A percentile compares a stretch with the other conserved stretches of the same genome.
phyloP scores from a whole-genome alignment of 1,140 invertebrate genomes.

The Hestina assimilis region DNA sequence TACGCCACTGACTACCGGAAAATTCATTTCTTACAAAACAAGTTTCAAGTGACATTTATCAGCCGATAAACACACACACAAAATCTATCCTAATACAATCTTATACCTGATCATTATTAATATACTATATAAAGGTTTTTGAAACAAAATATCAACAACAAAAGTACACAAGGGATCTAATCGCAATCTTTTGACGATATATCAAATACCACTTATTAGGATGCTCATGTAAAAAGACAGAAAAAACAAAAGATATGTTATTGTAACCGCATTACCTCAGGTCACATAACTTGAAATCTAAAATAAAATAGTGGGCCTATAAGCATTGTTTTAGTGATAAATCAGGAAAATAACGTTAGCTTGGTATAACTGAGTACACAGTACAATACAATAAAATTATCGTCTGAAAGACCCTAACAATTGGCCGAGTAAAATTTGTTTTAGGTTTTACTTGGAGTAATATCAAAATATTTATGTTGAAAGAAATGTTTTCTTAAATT shows the following conservation, averaged over 20 bases:
- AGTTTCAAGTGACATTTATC: too few relatives aligned
- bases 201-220: not conserved
- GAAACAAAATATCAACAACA: not conserved
- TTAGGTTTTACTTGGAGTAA: not conserved
- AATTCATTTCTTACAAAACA: too few relatives aligned
- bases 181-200: not conserved
- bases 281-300: not conserved
- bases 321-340: not conserved
- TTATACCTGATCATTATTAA: not conserved
- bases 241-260: not conserved
- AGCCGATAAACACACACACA: too few relatives aligned
- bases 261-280: not conserved
- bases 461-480: not conserved
- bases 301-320: conserved; percentile 3
- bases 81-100: too few relatives aligned
- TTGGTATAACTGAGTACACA: conserved; percentile 4
- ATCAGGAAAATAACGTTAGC: conserved; percentile 5
- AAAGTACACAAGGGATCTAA: not conserved
- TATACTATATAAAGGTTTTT: not conserved
- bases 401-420: not conserved
- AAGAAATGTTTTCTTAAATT: too few relatives aligned
- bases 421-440: not conserved
- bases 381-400: conserved; percentile 13
- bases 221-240: not conserved
- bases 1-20: too few relatives aligned